phyloP scores from a whole-genome alignment of 2,113 vertebrate species.

The Scolopax mira region DNA sequence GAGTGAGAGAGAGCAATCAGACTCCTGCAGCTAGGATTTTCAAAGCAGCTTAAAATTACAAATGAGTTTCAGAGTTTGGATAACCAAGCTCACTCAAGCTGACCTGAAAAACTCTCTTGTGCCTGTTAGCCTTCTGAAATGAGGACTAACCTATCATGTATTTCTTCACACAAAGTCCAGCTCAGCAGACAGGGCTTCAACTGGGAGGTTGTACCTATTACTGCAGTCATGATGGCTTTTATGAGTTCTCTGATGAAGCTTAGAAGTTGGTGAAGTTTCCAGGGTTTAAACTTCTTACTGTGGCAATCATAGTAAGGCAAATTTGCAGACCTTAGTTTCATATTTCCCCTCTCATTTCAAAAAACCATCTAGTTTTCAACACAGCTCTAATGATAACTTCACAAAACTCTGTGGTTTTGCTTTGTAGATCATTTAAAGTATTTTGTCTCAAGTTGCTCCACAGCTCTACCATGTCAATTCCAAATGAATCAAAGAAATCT shows the following conservation, averaged over 20 bases:
- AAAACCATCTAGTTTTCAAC: slow-evolving; percentile 49
- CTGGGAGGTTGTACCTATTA: neutral
- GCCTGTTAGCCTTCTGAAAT: neutral
- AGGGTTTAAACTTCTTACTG: neutral
- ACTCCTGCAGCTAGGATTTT: neutral
- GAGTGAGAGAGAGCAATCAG: neutral
- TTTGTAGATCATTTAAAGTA: slow-evolving; percentile 39
- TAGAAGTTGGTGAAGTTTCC: neutral
- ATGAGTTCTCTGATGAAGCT: neutral
- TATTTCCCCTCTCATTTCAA: slow-evolving; percentile 12
- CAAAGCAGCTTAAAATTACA: neutral
- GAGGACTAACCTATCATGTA: fast-evolving
- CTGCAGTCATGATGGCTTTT: neutral
- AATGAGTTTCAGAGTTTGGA: neutral
- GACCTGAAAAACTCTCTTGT: neutral
- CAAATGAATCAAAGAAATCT: slow-evolving; percentile 44
- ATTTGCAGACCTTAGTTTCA: neutral
- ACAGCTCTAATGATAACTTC: slow-evolving; percentile 44
- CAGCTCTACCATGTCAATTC: slow-evolving; percentile 19
- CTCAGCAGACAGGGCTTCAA: neutral
- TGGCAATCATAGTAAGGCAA: neutral
- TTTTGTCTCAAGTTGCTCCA: slow-evolving; percentile 34
- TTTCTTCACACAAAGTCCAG: neutral
- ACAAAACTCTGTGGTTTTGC: slow-evolving; percentile 50
- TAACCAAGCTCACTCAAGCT: neutral